Conservation (phyloP, 2,797 vertebrate genomes). For the Molossus molossus region DNA sequence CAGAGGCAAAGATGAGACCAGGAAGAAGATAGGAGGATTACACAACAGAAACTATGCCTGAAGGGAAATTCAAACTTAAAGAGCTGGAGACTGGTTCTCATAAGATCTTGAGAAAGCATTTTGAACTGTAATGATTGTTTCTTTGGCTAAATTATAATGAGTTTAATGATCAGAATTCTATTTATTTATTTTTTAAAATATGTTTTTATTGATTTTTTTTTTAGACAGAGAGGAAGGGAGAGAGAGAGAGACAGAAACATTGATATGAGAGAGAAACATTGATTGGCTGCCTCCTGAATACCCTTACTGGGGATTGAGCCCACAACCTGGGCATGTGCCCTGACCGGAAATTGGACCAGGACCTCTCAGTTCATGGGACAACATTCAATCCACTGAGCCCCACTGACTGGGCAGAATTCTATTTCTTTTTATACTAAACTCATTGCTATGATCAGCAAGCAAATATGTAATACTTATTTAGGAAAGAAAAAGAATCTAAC, state of each 20-base stretch:
- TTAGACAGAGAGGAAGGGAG: too few species aligned
- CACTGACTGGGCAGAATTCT: too few species aligned
- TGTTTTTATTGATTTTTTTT: too few species aligned
- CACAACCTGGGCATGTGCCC: too few species aligned
- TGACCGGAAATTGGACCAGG: too few species aligned
- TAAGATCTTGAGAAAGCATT: background rate
- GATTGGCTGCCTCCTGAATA: too few species aligned
- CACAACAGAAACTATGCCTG: background rate
- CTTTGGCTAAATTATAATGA: slow-evolving; percentile 28
- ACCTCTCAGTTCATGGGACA: too few species aligned
- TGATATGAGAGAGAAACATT: too few species aligned
- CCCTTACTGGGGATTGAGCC: too few species aligned
- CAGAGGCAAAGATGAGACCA: background rate
- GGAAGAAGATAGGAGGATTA: background rate
- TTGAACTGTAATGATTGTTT: background rate
- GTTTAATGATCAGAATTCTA: background rate
- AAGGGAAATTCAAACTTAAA: slow-evolving; percentile 43
- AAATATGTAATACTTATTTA: slow-evolving; percentile 8
- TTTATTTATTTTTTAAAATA: too few species aligned
- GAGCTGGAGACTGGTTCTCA: background rate
- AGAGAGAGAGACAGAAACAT: too few species aligned
- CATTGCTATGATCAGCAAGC: background rate
- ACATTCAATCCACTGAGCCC: too few species aligned
- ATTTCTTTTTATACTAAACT: background rate
- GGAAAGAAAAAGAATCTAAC: slow-evolving; percentile 22